A percentile compares a stretch with the other conserved stretches of the same genome.
Conservation (phyloP, 2,888 invertebrate genomes). For the Sialis fuliginosa region DNA sequence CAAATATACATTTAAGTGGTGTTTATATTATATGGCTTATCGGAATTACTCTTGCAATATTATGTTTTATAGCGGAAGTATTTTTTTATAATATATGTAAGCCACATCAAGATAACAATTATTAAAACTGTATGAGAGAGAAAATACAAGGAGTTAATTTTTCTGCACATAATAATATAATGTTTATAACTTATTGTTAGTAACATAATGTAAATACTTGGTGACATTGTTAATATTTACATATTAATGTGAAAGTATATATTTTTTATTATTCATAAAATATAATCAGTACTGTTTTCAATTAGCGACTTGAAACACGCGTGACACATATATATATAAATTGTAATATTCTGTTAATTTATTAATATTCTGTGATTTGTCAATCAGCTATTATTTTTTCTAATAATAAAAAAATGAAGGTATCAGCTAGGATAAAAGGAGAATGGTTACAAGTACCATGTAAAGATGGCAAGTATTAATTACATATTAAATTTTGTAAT, state of each 20-base stretch:
- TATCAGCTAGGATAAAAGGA: slow-evolving; percentile 32
- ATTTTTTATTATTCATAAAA: not conserved
- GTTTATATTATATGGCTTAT: slow-evolving; percentile 1
- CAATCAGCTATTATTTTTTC: not conserved
- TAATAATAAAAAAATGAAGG: slow-evolving; percentile 25
- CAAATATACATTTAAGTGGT: slow-evolving; percentile 1
- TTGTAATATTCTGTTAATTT: not conserved
- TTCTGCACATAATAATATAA: too few species aligned
- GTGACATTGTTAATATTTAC: not conserved
- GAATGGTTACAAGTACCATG: slow-evolving; percentile 40
- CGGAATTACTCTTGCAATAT: not conserved
- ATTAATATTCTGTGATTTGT: too few species aligned
- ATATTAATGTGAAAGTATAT: not conserved
- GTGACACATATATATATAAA: not conserved
- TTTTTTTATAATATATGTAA: not conserved
- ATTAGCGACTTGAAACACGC: not conserved
- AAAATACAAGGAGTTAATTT: too few species aligned
- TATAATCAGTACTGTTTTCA: not conserved
- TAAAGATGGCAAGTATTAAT: slow-evolving; percentile 22
- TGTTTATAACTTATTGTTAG: not conserved
- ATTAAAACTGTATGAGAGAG: too few species aligned
- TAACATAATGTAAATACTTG: not conserved
- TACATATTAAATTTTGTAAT: not conserved
- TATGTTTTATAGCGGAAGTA: slow-evolving; percentile 1
- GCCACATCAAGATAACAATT: too few species aligned